Conservation (phyloP, 2,113 vertebrate species). For the Crotalus tigris region DNA sequence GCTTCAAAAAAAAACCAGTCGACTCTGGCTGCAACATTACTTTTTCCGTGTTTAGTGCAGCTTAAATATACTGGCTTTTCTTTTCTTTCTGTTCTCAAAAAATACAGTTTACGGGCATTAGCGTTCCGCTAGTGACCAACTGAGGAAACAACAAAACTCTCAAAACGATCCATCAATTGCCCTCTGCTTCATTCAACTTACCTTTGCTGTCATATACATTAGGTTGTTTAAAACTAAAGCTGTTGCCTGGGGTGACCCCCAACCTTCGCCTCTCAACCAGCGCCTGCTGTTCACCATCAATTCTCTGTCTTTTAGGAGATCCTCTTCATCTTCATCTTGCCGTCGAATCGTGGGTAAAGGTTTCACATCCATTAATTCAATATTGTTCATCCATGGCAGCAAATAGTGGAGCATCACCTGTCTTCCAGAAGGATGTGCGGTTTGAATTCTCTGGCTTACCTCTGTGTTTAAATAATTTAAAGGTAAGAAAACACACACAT, state of each 20-base stretch:
- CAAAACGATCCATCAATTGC: background rate
- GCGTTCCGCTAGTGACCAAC: background rate
- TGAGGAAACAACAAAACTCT: background rate
- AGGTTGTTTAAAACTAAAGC: slow-evolving; percentile 98
- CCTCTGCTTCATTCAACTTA: slow-evolving; percentile 49
- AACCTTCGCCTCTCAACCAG: slow-evolving; percentile 94
- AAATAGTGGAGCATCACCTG: slow-evolving; percentile 98
- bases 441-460: slow-evolving; percentile 97
- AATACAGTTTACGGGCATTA: background rate
- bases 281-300: slow-evolving; percentile 95
- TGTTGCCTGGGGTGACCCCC: slow-evolving; percentile 95
- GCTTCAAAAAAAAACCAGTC: background rate
- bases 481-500: background rate
- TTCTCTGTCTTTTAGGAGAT: slow-evolving; percentile 81
- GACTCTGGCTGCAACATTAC: background rate
- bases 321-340: slow-evolving; percentile 87
- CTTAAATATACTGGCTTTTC: background rate
- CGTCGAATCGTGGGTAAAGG: slow-evolving; percentile 76
- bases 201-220: slow-evolving; percentile 99
- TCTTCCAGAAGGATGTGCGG: slow-evolving; percentile 90
- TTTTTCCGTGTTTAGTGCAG: background rate
- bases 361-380: slow-evolving; percentile 93
- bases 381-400: slow-evolving; percentile 98
- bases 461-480: slow-evolving; percentile 70
- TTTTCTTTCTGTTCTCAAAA: background rate